Conservation (phyloP, 2,113 vertebrate species). For the Suricata suricatta region DNA sequence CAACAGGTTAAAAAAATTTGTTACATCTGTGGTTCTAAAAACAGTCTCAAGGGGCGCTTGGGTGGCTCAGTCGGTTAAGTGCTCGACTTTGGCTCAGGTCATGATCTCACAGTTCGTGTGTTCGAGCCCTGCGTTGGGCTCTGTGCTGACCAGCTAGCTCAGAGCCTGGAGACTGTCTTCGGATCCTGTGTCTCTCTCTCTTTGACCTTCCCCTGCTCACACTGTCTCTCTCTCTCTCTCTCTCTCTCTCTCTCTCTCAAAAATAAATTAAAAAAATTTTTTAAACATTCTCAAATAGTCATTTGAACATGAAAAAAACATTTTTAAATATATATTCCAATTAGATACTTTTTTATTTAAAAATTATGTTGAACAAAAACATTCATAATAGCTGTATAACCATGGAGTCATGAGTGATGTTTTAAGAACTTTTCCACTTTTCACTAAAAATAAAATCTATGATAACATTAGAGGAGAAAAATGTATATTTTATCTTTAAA, state of each 20-base stretch:
- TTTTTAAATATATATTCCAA: neutral
- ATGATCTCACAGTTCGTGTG: no score
- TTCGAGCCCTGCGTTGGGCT: no score
- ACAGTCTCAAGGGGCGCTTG: no score
- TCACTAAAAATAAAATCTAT: neutral
- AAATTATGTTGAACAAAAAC: neutral
- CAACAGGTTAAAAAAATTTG: neutral
- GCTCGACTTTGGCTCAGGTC: no score
- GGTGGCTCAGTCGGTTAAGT: no score
- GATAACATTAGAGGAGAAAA: neutral
- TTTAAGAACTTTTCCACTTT: neutral
- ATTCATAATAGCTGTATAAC: neutral
- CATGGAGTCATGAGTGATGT: neutral
- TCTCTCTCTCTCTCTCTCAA: no score
- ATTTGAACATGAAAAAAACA: conserved; percentile 16
- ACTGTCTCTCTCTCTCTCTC: no score
- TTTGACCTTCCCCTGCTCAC: no score
- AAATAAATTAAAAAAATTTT: no score
- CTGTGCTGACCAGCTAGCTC: no score
- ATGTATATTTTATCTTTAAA: conserved; percentile 17
- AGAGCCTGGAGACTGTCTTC: no score
- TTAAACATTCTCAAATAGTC: neutral
- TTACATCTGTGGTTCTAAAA: neutral
- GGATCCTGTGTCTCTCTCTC: no score
- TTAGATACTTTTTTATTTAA: neutral